phyloP scores from a whole-genome alignment of 2,888 invertebrate genomes.

The Spodoptera littoralis region DNA sequence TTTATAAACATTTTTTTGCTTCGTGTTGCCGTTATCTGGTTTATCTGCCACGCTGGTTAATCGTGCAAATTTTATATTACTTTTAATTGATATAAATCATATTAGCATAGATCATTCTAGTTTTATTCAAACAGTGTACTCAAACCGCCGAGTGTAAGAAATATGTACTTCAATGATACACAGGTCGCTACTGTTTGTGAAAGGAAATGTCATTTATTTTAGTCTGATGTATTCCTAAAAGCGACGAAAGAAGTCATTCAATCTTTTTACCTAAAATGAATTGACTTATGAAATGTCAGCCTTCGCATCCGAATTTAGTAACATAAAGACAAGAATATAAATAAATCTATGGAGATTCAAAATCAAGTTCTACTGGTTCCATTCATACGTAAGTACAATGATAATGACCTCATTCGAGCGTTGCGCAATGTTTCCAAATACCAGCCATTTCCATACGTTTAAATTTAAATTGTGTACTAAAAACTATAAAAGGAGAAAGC shows the following conservation, averaged over 20 bases:
- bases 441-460: constrained; percentile 7
- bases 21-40: constrained; percentile 21
- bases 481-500: constrained; percentile 10
- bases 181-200: too few relatives aligned
- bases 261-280: background rate
- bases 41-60: constrained; percentile 30
- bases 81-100: background rate
- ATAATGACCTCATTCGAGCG: constrained; percentile 49
- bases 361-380: constrained; percentile 35
- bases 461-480: background rate
- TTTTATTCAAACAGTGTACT: background rate
- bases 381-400: constrained; percentile 25
- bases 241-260: too few relatives aligned
- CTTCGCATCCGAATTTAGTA: constrained; percentile 29
- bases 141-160: background rate
- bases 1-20: constrained; percentile 21
- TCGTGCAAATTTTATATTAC: constrained; percentile 15
- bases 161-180: too few relatives aligned
- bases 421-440: constrained; percentile 29
- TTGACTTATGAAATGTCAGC: constrained; percentile 24
- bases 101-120: background rate
- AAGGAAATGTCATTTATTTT: too few relatives aligned
- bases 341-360: constrained; percentile 13
- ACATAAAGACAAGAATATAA: constrained; percentile 1
- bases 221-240: too few relatives aligned